Base-by-base conservation (phyloP, 2,888 invertebrate genomes). In the Automeris io region DNA sequence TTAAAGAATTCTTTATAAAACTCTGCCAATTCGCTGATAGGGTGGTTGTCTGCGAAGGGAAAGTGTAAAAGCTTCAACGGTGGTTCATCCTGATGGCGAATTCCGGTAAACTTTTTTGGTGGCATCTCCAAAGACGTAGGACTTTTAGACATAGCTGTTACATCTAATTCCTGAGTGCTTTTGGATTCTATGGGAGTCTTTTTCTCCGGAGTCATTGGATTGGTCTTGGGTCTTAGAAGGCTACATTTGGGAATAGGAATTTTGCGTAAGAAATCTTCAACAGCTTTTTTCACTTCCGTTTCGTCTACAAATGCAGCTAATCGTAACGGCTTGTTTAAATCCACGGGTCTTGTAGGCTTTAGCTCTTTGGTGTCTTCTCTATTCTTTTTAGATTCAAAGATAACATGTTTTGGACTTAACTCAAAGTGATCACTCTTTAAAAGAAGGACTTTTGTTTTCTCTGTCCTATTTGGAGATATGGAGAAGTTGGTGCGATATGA, bases 391-490 rank as follows among this genome's bases (percentile, higher is more conserved):
- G 80, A 76, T 45, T 83, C 80, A 33, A 79, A 91, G 45, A 91
- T 88, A 12, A 88, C 76, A 55, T 91, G 90, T 56, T 91, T 90
- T 0, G 93, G 92, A 64, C 93, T 92, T 48, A 91, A 70, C 70
- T 95, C 94, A 70, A 96, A 97, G 75, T 97, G 96, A 72, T 97
- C 96, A 62, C 96, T 96, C 70, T 97, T 96, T n/a, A 97, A 82
- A 88, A 96, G 90, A 23, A 95, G 90, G 0, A 91, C 88, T 46
- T 78, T 74, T 49, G 93, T 93, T 41, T 90, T 91, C 29, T 90
- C 91, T 2, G 90, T 89, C 45, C 91, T 91, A 41, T 95, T 94
- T 2, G 97, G 96, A 2, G 96, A 93, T 61, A 97, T 94, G 2
- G 96, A 94, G 90, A 98, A 93, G 79, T 96, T 95, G 1, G 97